Base-by-base conservation (phyloP, 2,113 vertebrate genomes). In the Megaleporinus macrocephalus region DNA sequence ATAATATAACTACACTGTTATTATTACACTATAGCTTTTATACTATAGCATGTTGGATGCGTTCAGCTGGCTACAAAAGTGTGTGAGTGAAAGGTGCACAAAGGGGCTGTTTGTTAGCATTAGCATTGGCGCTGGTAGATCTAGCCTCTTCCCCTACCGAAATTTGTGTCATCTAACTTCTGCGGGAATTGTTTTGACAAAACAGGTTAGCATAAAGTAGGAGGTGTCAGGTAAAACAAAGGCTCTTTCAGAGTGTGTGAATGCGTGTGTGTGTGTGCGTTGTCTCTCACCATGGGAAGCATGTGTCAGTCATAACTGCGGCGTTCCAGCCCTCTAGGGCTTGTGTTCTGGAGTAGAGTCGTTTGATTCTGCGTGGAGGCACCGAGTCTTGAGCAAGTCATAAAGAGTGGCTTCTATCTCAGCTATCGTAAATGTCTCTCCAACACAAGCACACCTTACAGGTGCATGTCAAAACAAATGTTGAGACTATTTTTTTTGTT, bases 121-220 rank as follows among this genome's bases (percentile, higher is more conserved):
- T 91, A 91, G 90, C 86, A 92, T 12, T 91, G 89, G 88, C 90
- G 90, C 89, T 91, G 92, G 87, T 87, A 91, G 91, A 92, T 93
- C 91, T 90, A 73, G 88, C 90, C 90, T 90, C 89, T 87, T 89
- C 88, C 86, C 89, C 90, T 92, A 88, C 91, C 84, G 90, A 83
- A 90, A 91, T 90, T 88, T 90, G 87, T 85, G 92, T 92, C 89
- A 88, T 93, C 92, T 93, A 92, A 93, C 92, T 94, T 95, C 92
- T 91, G 76, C 84, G 91, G 92, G 93, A 92, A 93, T 93, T 94
- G 92, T 94, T 94, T 93, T 95, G 92, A 94, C 93, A 93, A 94
- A 94, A 93, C 93, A 93, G 91, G 91, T 94, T 94, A 94, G 91
- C 87, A 91, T 92, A 81, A 91, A 92, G 90, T 91, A 89, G 83